Evolutionary conservation across 2,113 vertebrate genomes (phyloP).

Genomic region (Rhinoptilus africanus): DNA sequence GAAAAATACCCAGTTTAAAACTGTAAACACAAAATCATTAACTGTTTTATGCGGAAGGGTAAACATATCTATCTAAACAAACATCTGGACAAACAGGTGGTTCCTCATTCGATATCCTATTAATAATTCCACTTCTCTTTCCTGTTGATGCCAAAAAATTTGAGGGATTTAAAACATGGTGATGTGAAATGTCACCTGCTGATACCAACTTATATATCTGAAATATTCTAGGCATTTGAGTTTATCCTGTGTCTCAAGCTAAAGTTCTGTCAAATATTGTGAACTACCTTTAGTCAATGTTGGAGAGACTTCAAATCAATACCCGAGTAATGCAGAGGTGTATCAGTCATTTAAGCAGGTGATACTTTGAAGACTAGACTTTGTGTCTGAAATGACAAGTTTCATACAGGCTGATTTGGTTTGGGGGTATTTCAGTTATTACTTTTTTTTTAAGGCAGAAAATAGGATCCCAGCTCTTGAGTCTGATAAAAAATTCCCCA

Average conservation of each 20-base stretch:
- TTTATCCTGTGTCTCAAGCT: neutral
- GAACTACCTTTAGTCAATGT: neutral
- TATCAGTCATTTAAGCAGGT: neutral
- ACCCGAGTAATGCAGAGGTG: neutral
- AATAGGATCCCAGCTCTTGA: neutral
- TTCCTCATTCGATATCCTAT: neutral
- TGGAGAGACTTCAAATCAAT: neutral
- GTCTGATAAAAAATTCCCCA: neutral
- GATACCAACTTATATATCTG: neutral
- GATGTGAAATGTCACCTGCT: slow-evolving; percentile 8
- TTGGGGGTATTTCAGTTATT: neutral
- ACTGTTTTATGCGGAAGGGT: neutral
- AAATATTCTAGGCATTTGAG: neutral
- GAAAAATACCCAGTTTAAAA: neutral
- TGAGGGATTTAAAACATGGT: slow-evolving; percentile 42
- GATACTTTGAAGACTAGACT: neutral
- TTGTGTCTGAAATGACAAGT: neutral
- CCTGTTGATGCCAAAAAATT: neutral
- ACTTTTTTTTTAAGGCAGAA: neutral
- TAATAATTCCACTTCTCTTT: slow-evolving; percentile 20
- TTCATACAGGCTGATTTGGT: neutral
- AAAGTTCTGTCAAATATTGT: neutral
- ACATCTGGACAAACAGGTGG: slow-evolving; percentile 41
- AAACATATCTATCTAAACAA: neutral
- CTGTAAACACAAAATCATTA: neutral